Base-by-base conservation (phyloP, 2,113 vertebrate species). In the Nipponia nippon region DNA sequence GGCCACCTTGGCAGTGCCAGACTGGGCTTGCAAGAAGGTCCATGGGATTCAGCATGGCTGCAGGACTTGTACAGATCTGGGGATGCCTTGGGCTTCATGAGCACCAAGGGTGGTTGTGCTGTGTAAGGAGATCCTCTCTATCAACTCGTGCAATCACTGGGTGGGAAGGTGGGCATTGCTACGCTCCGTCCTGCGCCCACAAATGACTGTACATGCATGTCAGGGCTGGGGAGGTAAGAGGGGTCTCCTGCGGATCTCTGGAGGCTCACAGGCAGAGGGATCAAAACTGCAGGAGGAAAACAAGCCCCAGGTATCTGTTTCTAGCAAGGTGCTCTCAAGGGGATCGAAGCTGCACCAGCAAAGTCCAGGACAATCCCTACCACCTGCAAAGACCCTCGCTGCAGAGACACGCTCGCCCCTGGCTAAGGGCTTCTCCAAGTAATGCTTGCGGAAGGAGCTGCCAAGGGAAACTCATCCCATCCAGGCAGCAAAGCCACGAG, bases 61-160 rank as follows among this genome's bases (percentile, higher is more conserved):
- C 36, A 40, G 76, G 67, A 26, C 26, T 25, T 19, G 17, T 4
- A 5, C 0, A 1, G 67, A 10, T 1, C 71, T 59, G 26, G 29
- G 42, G 22, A 2, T 15, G 11, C 40, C 36, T 10, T 9, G 53
- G 58, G 29, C 50, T 67, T 23, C 29, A 8, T 1, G 47, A 53
- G 16, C 32, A 25, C 53, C 49, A 11, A 5, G 14, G 27, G 27
- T 13, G 36, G 36, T 14, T 32, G 32, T 67, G 65, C 25, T 32
- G 42, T 2, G 10, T 6, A 5, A 34, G 44, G 46, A 49, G 26
- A 49, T 11, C 46, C 40, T 40, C 36, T n/a, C n/a, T 14, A 5
- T 21, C 0, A 11, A 13, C 52, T n/a, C 2, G 0, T 18, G n/a
- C 67, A 9, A 1, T 9, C 0, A 1, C 19, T 56, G 26, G 14